phyloP scores from a whole-genome alignment of 1,140 invertebrate species.

The Hormaphis cornu region DNA sequence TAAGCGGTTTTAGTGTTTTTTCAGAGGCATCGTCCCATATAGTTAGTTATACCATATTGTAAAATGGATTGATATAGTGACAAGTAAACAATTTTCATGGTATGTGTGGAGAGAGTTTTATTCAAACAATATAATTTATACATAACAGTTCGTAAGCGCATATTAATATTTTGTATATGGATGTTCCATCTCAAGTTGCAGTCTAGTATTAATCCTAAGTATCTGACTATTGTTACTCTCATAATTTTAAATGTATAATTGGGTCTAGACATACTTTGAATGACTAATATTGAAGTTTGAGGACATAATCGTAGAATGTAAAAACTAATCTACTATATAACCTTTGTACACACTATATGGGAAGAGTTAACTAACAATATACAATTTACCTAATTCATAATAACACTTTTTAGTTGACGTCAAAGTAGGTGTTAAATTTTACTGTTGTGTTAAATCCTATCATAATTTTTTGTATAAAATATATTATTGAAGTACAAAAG shows the following conservation, averaged over 20 bases:
- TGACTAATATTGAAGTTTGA: not conserved
- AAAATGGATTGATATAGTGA: not conserved
- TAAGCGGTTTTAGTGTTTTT: too few relatives aligned
- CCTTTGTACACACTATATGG: not conserved
- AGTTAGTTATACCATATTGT: too few relatives aligned
- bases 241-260: not conserved
- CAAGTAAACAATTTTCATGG: not conserved
- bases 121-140: not conserved
- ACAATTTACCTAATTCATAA: too few relatives aligned
- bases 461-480: too few relatives aligned
- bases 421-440: too few relatives aligned
- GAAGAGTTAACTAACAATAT: too few relatives aligned
- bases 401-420: too few relatives aligned
- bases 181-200: not conserved
- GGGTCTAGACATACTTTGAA: conserved; percentile 34
- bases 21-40: too few relatives aligned
- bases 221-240: not conserved
- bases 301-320: not conserved
- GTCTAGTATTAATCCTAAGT: not conserved
- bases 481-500: too few relatives aligned
- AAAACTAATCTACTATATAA: not conserved
- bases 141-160: not conserved
- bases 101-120: not conserved
- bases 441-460: too few relatives aligned
- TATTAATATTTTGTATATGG: not conserved